phyloP scores from a whole-genome alignment of 2,113 vertebrate genomes.

The Rhynchomys soricoides region DNA sequence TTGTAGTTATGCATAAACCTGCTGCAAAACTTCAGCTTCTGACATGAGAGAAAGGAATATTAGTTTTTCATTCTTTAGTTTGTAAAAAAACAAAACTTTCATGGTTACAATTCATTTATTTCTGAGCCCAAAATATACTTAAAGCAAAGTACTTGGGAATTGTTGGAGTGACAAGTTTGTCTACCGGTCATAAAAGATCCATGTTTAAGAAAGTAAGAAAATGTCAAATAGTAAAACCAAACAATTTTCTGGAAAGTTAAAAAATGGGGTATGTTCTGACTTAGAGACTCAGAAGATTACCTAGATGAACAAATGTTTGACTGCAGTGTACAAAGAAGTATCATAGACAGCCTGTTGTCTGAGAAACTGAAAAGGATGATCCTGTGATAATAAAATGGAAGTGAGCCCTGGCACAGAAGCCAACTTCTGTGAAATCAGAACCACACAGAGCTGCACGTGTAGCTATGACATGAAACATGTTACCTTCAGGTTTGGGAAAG shows the following conservation, averaged over 20 bases:
- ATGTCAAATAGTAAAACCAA: background rate
- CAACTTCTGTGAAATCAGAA: background rate
- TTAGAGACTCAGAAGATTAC: background rate
- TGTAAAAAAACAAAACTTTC: background rate
- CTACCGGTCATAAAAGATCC: background rate
- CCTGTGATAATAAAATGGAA: background rate
- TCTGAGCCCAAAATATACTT: background rate
- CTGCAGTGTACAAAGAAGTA: background rate
- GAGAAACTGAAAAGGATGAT: background rate
- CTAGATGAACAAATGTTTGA: background rate
- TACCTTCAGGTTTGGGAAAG: background rate
- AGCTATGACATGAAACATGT: background rate
- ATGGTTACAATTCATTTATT: slow-evolving; percentile 43
- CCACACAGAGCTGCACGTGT: background rate
- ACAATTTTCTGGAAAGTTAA: background rate
- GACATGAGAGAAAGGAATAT: background rate
- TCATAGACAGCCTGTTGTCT: background rate
- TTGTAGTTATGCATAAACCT: background rate
- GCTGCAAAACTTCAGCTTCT: slow-evolving; percentile 33
- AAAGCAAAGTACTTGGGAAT: background rate
- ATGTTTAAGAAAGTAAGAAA: background rate
- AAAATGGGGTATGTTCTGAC: background rate
- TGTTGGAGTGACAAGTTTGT: background rate
- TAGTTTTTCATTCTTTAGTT: slow-evolving; percentile 6
- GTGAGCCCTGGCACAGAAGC: background rate